Base-by-base conservation (phyloP, 2,797 vertebrate species). In the Morelia viridis region DNA sequence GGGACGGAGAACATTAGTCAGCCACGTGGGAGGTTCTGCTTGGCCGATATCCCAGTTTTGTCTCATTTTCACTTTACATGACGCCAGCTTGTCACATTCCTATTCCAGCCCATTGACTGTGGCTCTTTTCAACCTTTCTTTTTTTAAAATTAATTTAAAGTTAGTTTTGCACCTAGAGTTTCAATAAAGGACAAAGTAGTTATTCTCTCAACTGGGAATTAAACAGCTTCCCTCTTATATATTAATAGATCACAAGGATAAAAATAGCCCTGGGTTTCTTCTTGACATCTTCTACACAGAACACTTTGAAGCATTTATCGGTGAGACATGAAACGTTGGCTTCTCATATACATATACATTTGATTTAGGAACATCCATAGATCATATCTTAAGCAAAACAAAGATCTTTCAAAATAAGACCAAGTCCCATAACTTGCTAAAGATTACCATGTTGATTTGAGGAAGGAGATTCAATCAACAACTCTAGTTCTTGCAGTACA, bases 61-160 rank as follows among this genome's bases (percentile, higher is more conserved):
- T 17, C 85, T 92, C 65, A 28, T 87, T 89, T 93, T 90, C 71
- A 60, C n/a, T 90, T 86, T 91, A 80, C 84, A 92, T 83, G 76
- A 92, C 80, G 61, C 15, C 58, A 50, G 9, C 22, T 91, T 24
- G n/a, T 11, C 80, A 41, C 35, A 0, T 87, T 85, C 5, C 13
- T 62, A 13, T 50, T 93, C 53, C 87, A 85, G 65, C 12, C 24
- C 93, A 7, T 62, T 85, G 87, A 91, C 76, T 0, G 35, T 22
- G n/a, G 28, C 41, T 28, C 87, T 28, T 31, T 35, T 19, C 41
- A 89, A 61, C 22, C 83, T 41, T 56, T 41, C 15, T 22, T 46
- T 80, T 46, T 24, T 24, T 7, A 65, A 71, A 41, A 56, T 46
- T 50, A 50, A 53, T 60, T 13, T 85, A 87, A 87, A 87, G 8